Evolutionary conservation across 2,888 invertebrate species (phyloP).

Genomic region (Melinaea marsaeus): DNA sequence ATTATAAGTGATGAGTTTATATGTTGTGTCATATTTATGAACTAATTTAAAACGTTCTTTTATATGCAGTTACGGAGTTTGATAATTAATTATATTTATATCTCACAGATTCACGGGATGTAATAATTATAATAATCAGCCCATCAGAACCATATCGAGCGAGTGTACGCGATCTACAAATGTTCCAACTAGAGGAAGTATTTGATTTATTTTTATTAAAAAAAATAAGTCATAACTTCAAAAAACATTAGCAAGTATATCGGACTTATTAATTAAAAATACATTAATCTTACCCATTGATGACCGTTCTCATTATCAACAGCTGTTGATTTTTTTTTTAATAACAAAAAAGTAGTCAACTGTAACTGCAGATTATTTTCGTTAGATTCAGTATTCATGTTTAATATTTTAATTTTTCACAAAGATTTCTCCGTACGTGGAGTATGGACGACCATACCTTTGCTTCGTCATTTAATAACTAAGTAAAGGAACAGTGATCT

Average conservation of each 20-base stretch:
- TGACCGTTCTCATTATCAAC: no score
- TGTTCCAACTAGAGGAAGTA: slow-evolving; percentile 60
- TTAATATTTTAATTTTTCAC: slow-evolving; percentile 68
- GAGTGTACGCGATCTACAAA: slow-evolving; percentile 78
- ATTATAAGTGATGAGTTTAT: no score
- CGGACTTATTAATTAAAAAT: no score
- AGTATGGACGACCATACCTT: slow-evolving; percentile 80
- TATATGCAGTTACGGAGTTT: neutral
- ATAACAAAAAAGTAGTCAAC: no score
- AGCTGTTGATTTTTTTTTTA: no score
- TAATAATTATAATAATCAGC: slow-evolving; percentile 81
- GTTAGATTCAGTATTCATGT: no score
- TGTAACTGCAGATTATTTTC: no score
- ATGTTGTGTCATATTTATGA: no score
- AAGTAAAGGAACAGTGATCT: slow-evolving; percentile 60
- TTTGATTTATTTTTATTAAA: slow-evolving; percentile 19
- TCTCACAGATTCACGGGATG: slow-evolving; percentile 77
- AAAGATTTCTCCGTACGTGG: slow-evolving; percentile 68
- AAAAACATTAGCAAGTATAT: neutral
- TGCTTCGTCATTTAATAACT: slow-evolving; percentile 69
- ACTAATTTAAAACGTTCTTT: no score
- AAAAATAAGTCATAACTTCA: neutral
- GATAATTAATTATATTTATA: slow-evolving; percentile 24
- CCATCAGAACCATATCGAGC: slow-evolving; percentile 81
- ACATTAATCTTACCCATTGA: no score